phyloP scores from a whole-genome alignment of 2,888 invertebrate species.

The Bombyx huttoni region DNA sequence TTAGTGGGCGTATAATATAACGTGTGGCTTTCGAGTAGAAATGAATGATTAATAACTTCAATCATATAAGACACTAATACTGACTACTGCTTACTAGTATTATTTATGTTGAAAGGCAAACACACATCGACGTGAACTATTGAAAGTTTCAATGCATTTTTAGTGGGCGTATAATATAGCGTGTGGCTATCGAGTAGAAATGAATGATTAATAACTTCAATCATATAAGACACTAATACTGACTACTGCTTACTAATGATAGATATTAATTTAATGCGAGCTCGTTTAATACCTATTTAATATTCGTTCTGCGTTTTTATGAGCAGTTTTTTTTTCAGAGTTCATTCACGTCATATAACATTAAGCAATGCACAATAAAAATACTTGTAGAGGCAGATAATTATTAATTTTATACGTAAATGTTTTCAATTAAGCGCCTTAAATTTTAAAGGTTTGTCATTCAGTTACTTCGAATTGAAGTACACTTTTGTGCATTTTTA shows the following conservation, averaged over 20 bases:
- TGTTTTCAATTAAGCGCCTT: no score
- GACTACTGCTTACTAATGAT: slow-evolving; percentile 13
- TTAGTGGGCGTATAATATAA: slow-evolving; percentile 18
- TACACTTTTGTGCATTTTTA: no score
- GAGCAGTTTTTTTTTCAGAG: background rate
- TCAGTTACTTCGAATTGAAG: no score
- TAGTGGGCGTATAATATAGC: slow-evolving; percentile 18
- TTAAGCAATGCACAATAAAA: background rate
- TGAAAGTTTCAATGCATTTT: slow-evolving; percentile 3
- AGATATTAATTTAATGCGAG: slow-evolving; percentile 21
- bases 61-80: slow-evolving; percentile 32
- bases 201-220: slow-evolving; percentile 39
- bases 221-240: slow-evolving; percentile 31
- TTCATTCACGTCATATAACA: background rate
- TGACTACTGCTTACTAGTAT: slow-evolving; percentile 5
- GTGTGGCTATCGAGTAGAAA: slow-evolving; percentile 32
- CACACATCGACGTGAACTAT: slow-evolving; percentile 1
- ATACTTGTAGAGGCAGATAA: no score
- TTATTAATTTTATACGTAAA: no score
- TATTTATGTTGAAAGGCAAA: slow-evolving; percentile 8
- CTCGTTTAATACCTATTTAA: background rate
- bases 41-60: slow-evolving; percentile 38
- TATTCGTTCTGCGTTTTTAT: background rate
- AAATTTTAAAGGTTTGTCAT: no score
- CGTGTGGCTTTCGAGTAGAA: slow-evolving; percentile 30